Evolutionary conservation across 2,797 vertebrate genomes (phyloP).

Genomic region (Brachyrhaphis roseni): DNA sequence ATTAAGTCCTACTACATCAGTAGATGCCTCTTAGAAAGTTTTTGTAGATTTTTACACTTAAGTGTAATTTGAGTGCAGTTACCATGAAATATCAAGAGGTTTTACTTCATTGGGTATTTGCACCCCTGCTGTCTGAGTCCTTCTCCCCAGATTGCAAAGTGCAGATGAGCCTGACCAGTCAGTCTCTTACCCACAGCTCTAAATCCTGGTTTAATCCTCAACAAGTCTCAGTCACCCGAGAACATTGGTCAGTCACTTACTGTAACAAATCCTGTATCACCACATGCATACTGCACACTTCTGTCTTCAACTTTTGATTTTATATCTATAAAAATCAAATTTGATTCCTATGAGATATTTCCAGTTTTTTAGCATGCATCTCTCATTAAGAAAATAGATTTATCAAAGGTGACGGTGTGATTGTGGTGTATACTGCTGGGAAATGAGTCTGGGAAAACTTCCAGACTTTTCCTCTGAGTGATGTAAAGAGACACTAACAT

Average conservation of each 20-base stretch:
- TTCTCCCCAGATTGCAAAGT: slow-evolving; percentile 28
- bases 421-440: background rate
- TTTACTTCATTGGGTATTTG: background rate
- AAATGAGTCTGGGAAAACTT: slow-evolving; percentile 9
- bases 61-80: background rate
- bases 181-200: slow-evolving; percentile 56
- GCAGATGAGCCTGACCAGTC: slow-evolving; percentile 29
- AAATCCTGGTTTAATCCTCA: slow-evolving; percentile 75
- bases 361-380: background rate
- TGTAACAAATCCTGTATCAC: slow-evolving; percentile 64
- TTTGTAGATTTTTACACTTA: background rate
- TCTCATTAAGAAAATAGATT: background rate
- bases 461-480: slow-evolving; percentile 26
- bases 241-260: slow-evolving; percentile 63
- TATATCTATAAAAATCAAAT: background rate
- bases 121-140: background rate
- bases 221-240: slow-evolving; percentile 55
- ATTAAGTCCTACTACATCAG: background rate
- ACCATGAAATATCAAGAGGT: slow-evolving; percentile 4
- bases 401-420: slow-evolving; percentile 12
- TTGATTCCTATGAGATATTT: slow-evolving; percentile 4
- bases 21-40: background rate
- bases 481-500: slow-evolving; percentile 21
- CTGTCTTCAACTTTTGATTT: slow-evolving; percentile 24
- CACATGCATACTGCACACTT: slow-evolving; percentile 39